These are phyloP conservation scores for Poeciliopsis paucimaculata DNA, from an alignment of 2,797 vertebrate species.

Conservation along the genomic window DNA sequence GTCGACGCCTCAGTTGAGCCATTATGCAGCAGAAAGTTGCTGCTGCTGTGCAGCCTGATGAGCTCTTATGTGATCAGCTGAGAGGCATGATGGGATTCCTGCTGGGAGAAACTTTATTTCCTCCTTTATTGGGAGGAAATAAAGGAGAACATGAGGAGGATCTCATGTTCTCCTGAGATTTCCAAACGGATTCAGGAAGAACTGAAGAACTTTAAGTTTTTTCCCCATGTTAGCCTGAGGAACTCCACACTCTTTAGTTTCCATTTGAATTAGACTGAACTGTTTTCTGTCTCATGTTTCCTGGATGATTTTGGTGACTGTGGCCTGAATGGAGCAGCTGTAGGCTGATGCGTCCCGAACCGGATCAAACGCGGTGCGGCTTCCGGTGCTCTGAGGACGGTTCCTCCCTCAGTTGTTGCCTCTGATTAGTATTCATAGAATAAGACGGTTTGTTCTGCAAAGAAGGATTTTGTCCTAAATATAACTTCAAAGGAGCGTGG, in stretches of 20 bases:
- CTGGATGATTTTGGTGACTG: background rate
- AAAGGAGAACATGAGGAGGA: no score
- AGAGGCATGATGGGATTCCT: background rate
- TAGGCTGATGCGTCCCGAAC: conserved; percentile 13
- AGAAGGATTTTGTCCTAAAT: conserved; percentile 71
- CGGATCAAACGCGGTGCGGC: conserved; percentile 2
- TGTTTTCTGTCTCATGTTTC: background rate
- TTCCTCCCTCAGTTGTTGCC: conserved; percentile 36
- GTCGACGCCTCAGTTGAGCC: conserved; percentile 68
- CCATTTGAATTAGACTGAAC: background rate
- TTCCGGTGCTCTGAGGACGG: conserved; percentile 25
- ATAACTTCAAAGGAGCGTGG: conserved; percentile 63
- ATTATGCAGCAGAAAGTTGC: conserved; percentile 54
- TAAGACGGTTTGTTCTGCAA: conserved; percentile 57
- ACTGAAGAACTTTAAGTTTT: background rate
- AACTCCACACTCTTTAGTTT: background rate
- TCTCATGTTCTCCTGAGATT: background rate
- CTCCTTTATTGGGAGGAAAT: background rate
- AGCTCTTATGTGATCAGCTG: background rate
- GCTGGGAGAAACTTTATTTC: conserved; percentile 2
- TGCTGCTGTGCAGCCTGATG: background rate
- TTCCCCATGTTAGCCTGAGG: background rate
- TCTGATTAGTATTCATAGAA: conserved; percentile 52
- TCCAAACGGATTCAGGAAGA: conserved; percentile 1
- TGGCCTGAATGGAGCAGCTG: conserved; percentile 18